Evolutionary conservation across 2,888 invertebrate genomes (phyloP).

Genomic region (Pammene fasciana): DNA sequence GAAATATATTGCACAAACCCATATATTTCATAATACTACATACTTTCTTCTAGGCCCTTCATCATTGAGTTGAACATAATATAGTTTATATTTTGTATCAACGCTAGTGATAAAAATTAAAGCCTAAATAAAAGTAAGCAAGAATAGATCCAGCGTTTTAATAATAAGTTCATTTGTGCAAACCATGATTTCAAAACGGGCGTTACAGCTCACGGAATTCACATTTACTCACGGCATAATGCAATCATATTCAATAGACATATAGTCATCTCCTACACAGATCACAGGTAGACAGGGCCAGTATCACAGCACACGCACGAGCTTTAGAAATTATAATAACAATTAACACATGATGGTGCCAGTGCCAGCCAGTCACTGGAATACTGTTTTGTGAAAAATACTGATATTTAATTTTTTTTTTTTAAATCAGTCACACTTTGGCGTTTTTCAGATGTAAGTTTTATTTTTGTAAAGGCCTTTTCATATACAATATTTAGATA

Average conservation of each 20-base stretch:
- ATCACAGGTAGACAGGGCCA: slow-evolving; percentile 79
- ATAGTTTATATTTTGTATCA: neutral
- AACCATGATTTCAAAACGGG: slow-evolving; percentile 13
- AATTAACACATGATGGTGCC: too few relatives aligned
- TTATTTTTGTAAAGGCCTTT: too few relatives aligned
- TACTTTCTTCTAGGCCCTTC: neutral
- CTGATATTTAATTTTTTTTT: neutral
- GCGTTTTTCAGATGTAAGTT: too few relatives aligned
- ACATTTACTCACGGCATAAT: slow-evolving; percentile 24
- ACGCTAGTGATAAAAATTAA: neutral
- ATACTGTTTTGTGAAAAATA: slow-evolving; percentile 1
- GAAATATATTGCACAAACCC: slow-evolving; percentile 27
- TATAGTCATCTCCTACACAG: slow-evolving; percentile 64
- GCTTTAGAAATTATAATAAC: slow-evolving; percentile 14
- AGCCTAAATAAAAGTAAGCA: slow-evolving; percentile 2
- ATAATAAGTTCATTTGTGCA: neutral
- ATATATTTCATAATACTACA: slow-evolving; percentile 6
- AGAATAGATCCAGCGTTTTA: neutral
- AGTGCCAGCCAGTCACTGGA: neutral
- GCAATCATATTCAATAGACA: slow-evolving; percentile 49
- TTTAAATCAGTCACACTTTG: neutral
- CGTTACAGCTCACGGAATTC: slow-evolving; percentile 8
- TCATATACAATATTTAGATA: too few relatives aligned
- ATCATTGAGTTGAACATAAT: neutral
- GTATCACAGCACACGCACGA: slow-evolving; percentile 43